A percentile compares a stretch with the other conserved stretches of the same genome.
Evolutionary conservation across 2,797 vertebrate species (phyloP).

Genomic region (Microtus californicus): DNA sequence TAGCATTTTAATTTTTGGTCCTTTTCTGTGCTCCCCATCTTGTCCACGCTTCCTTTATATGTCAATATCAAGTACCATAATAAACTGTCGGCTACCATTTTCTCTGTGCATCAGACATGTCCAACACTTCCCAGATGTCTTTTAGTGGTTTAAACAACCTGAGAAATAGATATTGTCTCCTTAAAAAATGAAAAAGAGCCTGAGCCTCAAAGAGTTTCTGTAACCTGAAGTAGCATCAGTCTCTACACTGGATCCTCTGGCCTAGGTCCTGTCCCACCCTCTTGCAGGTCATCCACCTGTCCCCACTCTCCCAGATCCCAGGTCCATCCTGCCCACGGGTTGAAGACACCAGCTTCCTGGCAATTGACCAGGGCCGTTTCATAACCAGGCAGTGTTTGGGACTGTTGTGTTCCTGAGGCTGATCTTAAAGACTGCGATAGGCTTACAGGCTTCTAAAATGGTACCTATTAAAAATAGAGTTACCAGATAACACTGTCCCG

Average conservation of each 20-base stretch:
- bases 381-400: background rate
- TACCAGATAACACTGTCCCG: background rate
- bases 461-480: constrained; percentile 69
- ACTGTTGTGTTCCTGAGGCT: background rate
- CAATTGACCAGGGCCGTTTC: background rate
- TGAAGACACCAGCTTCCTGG: background rate
- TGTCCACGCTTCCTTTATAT: background rate
- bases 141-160: constrained; percentile 5
- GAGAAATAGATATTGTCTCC: background rate
- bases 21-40: background rate
- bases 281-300: background rate
- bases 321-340: background rate
- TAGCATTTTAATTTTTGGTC: background rate
- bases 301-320: accelerated
- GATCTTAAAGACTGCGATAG: background rate
- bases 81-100: background rate
- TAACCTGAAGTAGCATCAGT: background rate
- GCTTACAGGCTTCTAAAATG: constrained; percentile 29
- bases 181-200: background rate
- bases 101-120: background rate
- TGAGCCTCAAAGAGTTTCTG: background rate
- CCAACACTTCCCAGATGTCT: background rate
- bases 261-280: background rate
- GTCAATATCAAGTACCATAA: background rate
- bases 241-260: background rate